phyloP scores from a whole-genome alignment of 1,140 invertebrate genomes.

The Diploscapter pachys region DNA sequence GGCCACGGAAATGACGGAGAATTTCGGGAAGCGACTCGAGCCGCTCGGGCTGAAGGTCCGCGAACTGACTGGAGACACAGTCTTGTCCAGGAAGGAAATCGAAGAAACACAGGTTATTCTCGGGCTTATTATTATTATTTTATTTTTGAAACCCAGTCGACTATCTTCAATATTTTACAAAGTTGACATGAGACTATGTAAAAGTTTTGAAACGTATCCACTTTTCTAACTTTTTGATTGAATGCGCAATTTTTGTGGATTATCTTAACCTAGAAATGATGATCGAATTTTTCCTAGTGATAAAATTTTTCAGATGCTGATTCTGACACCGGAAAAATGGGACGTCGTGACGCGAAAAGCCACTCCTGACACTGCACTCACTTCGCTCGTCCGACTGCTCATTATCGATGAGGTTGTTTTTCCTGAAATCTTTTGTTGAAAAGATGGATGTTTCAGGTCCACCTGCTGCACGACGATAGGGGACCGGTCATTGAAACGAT shows the following conservation, averaged over 20 bases:
- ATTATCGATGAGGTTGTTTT: slow-evolving; percentile 90
- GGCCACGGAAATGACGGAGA: slow-evolving; percentile 93
- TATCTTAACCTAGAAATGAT: too few relatives aligned
- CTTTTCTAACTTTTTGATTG: too few relatives aligned
- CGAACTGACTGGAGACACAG: slow-evolving; percentile 97
- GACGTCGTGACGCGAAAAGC: slow-evolving; percentile 96
- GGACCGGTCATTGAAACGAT: slow-evolving; percentile 95
- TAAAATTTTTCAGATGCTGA: slow-evolving; percentile 71
- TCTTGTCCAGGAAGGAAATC: slow-evolving; percentile 89
- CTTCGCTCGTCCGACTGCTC: slow-evolving; percentile 83
- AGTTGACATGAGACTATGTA: slow-evolving; percentile 6
- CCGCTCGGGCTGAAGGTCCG: slow-evolving; percentile 71
- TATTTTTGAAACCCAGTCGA: not conserved
- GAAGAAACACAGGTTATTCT: slow-evolving; percentile 75
- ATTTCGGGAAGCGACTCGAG: slow-evolving; percentile 78
- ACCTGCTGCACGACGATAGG: slow-evolving; percentile 90
- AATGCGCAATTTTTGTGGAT: too few relatives aligned
- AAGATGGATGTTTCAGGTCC: slow-evolving; percentile 57
- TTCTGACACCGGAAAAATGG: slow-evolving; percentile 99
- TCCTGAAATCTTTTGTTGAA: not conserved
- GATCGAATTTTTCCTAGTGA: too few relatives aligned
- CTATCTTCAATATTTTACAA: slow-evolving; percentile 17
- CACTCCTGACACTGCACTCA: slow-evolving; percentile 81
- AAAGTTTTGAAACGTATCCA: too few relatives aligned
- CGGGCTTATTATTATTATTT: slow-evolving; percentile 20